A percentile compares a stretch with the other conserved stretches of the same genome.
phyloP scores from a whole-genome alignment of 2,888 invertebrate genomes.

The Amiota communis region DNA sequence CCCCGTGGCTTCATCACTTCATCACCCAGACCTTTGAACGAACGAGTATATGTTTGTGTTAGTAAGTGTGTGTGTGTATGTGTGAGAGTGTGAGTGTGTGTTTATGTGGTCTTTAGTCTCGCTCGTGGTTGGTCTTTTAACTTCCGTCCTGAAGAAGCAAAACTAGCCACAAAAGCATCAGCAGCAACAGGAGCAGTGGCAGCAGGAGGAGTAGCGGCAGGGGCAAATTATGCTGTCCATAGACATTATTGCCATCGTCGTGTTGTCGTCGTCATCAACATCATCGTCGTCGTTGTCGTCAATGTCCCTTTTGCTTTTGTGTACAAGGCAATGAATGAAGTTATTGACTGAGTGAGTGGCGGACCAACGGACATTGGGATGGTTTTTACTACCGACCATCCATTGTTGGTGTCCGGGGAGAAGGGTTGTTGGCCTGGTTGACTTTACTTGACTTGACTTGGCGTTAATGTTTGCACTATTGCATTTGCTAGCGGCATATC shows the following conservation, averaged over 20 bases:
- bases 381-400: too few relatives aligned
- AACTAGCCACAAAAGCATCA: neutral
- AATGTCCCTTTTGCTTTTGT: slow-evolving; percentile 1
- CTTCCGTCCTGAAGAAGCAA: slow-evolving; percentile 10
- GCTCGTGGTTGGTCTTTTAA: slow-evolving; percentile 20
- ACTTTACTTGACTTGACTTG: slow-evolving; percentile 13
- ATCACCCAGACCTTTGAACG: too few relatives aligned
- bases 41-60: too few relatives aligned
- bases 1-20: neutral
- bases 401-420: neutral
- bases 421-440: neutral
- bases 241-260: neutral
- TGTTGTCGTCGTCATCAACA: too few relatives aligned
- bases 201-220: neutral
- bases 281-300: too few relatives aligned
- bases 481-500: slow-evolving; percentile 9
- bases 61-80: too few relatives aligned
- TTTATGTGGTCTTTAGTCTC: slow-evolving; percentile 11
- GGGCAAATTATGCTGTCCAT: slow-evolving; percentile 22
- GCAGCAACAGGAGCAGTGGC: too few relatives aligned
- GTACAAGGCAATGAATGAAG: slow-evolving; percentile 14
- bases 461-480: slow-evolving; percentile 26
- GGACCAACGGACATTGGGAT: neutral
- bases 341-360: slow-evolving; percentile 18
- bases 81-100: neutral